Evolutionary conservation across 2,888 invertebrate genomes (phyloP), one percentile per base, ranked within the genome.

Genomic region (Siphlonurus alternatus): DNA sequence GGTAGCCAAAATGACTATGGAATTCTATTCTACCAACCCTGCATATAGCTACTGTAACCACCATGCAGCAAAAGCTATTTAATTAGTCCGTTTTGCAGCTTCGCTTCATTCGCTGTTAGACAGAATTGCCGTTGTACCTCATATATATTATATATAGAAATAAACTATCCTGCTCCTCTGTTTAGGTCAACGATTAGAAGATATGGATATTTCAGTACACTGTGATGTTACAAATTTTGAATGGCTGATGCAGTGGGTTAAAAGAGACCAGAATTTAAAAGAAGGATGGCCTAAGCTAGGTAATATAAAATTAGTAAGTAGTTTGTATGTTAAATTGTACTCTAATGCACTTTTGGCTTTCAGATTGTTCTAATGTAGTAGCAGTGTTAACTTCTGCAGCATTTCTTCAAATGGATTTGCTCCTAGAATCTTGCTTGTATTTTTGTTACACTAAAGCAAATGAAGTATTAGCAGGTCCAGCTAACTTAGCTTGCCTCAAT

Each of bases 231-330:
- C 89, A 74, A 93, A 96, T 67, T 97, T 97, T 75, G 95, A 95
- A 71, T 96, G 95, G 94, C 78, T 97, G 63, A 93, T 96, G 89
- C 85, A 87, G 68, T 96, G 95, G 92, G 90, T 95, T n/a, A 93
- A 93, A 74, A 81, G 84, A 25, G 88, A 88, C 69, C 77, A 81
- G 0, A 79, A 83, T 66, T 77, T 83, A 66, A 81, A 83, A 65
- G 83, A 83, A 0, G 83, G 83, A 68, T 83, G 83, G 81, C 89
- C 90, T 2, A 66, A 64, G 25, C 68, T 73, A 38, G 73, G 73
- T 72, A 68, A 66, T 38, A 38, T 38, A 38, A 38, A 10, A 38
- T 38, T 38, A 38, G 38, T 38, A 38, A 38, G 38, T 10, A 51
- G 15, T 53, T 53, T 20, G n/a, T 25, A 7, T 25, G 53, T 56